Evolutionary conservation across 1,140 invertebrate genomes (phyloP).

Genomic region (Heliconius eleuchia): DNA sequence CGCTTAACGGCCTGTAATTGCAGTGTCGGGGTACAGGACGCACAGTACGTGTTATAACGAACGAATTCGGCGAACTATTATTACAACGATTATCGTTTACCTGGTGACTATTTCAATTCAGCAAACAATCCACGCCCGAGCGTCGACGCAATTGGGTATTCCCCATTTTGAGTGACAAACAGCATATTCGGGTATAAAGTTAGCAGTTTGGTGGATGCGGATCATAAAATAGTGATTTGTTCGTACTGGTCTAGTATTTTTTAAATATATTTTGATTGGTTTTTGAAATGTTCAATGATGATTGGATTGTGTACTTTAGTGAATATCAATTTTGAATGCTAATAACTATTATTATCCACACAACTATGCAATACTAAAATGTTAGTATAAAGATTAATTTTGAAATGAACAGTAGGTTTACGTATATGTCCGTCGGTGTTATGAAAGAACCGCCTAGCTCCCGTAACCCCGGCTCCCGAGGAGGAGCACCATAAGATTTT

Average conservation of each 20-base stretch:
- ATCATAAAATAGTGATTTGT: slow-evolving; percentile 20
- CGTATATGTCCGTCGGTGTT: too few relatives aligned
- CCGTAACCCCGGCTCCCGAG: too few relatives aligned
- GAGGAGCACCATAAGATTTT: too few relatives aligned
- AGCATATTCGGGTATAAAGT: slow-evolving; percentile 23
- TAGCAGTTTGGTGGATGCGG: slow-evolving; percentile 24
- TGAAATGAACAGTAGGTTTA: neutral
- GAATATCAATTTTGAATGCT: neutral
- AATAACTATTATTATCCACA: neutral
- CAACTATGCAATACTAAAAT: neutral
- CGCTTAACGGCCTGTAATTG: slow-evolving; percentile 51
- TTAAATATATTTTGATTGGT: neutral
- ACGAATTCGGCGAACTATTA: slow-evolving; percentile 46
- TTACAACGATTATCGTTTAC: slow-evolving; percentile 60
- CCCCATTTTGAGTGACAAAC: slow-evolving; percentile 36
- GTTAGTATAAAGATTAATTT: neutral
- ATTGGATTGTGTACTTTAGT: neutral
- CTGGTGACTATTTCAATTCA: slow-evolving; percentile 58
- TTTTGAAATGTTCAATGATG: neutral
- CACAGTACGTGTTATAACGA: slow-evolving; percentile 44
- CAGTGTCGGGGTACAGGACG: slow-evolving; percentile 39
- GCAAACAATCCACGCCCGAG: slow-evolving; percentile 42
- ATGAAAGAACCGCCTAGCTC: too few relatives aligned
- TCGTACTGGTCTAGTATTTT: neutral
- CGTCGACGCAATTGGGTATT: slow-evolving; percentile 34